Evolutionary conservation across 2,113 vertebrate genomes (phyloP), one percentile per base, ranked within the genome.

Genomic region (Telmatochromis brachygnathus): DNA sequence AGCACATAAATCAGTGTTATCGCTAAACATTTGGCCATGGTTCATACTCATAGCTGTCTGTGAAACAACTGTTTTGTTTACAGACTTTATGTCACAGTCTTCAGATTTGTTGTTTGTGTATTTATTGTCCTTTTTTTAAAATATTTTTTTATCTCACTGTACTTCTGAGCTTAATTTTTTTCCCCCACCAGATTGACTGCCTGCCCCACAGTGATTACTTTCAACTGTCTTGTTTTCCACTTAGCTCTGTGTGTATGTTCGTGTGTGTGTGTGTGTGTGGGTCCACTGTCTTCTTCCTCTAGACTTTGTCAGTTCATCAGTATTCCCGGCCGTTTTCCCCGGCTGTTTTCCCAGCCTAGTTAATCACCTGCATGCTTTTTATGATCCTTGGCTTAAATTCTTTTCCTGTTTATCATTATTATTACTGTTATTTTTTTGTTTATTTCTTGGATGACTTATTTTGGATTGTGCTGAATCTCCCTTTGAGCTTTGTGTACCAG

Each of bases 101-200:
- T 45, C 21, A 70, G 65, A 23, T 70, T 15, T 70, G 37, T 70
- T 42, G 65, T 70, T 15, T 70, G n/a, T 42, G 10, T 42, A 8
- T 8, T 70, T 14, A 13, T 39, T 39, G n/a, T 26, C 3, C 28
- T 33, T 65, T 62, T 1, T 19, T 4, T 1, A 0, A 2, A 28
- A 13, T 5, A 14, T 0, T 11, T 54, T 53, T 54, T 21, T 11
- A 54, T 58, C 1, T 56, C 23, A 5, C 23, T 58, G 7, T 58
- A 56, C 55, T 28, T 56, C 55, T 56, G 55, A 56, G 55, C 0
- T 56, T 56, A 5, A 15, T 28, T 56, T 28, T 9, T 23, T 21
- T 60, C 4, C 0, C 0, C 58, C 5, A 0, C 35, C 62, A 39
- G 62, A 23, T 21, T 70, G 62, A 21, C 62, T 2, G 35, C n/a